Evolutionary conservation across 2,888 invertebrate genomes (phyloP).

Genomic region (Oxystoma pomonae): DNA sequence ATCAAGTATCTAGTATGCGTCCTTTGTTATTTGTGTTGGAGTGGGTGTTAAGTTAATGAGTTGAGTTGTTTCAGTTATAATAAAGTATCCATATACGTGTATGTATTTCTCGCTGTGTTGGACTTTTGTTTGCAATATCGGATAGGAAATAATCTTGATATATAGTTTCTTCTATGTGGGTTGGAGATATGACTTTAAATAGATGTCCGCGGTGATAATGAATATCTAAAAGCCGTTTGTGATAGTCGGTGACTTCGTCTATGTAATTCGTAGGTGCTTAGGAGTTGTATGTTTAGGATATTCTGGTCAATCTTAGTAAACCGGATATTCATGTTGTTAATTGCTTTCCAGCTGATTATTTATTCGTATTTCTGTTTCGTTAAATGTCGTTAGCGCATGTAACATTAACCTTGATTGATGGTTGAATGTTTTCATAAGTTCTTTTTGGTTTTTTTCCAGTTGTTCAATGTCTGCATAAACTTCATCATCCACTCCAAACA

Average conservation of each 20-base stretch:
- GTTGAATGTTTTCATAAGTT: slow-evolving; percentile 3
- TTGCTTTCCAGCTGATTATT: background rate
- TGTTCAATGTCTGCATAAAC: slow-evolving; percentile 1
- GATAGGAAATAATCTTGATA: too few species aligned
- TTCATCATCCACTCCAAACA: slow-evolving; percentile 6
- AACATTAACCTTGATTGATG: slow-evolving; percentile 5
- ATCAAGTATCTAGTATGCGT: too few species aligned
- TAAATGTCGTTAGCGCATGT: background rate
- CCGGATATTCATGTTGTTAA: slow-evolving; percentile 1
- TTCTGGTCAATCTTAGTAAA: slow-evolving; percentile 2
- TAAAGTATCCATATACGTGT: too few species aligned
- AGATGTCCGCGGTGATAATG: slow-evolving; percentile 6
- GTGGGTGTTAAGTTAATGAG: too few species aligned
- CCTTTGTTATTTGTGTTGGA: too few species aligned
- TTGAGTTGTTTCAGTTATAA: too few species aligned
- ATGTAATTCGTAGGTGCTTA: slow-evolving; percentile 4
- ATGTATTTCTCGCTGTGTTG: too few species aligned
- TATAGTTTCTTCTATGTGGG: background rate
- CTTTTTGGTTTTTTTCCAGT: background rate
- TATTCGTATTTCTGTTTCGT: background rate
- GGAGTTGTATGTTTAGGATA: background rate
- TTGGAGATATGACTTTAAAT: slow-evolving; percentile 2
- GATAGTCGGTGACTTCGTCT: slow-evolving; percentile 2
- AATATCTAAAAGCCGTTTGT: slow-evolving; percentile 3
- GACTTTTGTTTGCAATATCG: too few species aligned